Evolutionary conservation across 2,113 vertebrate genomes (phyloP).

Genomic region (Heliornis fulica): DNA sequence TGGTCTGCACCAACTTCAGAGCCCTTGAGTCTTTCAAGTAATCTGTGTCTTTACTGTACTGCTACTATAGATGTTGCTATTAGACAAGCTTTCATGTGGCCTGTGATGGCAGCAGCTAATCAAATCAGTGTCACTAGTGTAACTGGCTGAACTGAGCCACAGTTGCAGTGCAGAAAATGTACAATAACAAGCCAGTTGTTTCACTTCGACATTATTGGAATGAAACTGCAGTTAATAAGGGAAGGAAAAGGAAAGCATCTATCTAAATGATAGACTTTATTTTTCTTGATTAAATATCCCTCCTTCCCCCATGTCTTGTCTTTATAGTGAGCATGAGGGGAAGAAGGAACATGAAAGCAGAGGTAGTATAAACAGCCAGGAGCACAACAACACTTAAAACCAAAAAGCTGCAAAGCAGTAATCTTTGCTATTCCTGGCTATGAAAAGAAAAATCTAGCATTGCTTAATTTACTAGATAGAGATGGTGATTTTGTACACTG

Average conservation of each 20-base stretch:
- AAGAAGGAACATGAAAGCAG: not conserved
- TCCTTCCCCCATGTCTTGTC: not conserved
- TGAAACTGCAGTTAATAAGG: not conserved
- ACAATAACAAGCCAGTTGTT: not conserved
- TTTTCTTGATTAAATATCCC: too few relatives aligned
- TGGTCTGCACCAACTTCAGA: not conserved
- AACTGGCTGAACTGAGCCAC: not conserved
- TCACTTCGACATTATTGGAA: not conserved
- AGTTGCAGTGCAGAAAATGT: not conserved
- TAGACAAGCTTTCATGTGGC: not conserved
- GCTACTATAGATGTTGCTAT: not conserved
- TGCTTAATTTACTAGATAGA: not conserved
- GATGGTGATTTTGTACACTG: not conserved
- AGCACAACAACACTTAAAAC: not conserved
- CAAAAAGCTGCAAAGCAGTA: not conserved
- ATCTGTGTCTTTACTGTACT: not conserved
- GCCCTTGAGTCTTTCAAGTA: not conserved
- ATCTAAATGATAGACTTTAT: too few relatives aligned
- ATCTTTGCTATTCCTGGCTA: not conserved
- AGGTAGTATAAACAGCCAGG: not conserved
- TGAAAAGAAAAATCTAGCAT: not conserved
- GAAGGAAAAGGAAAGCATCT: not conserved
- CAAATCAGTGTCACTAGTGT: not conserved
- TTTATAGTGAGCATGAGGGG: not conserved
- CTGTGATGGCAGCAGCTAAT: not conserved